A percentile compares a stretch with the other conserved stretches of the same genome.
Conservation (phyloP, 1,140 invertebrate species). For the Drosophila nebulosa region DNA sequence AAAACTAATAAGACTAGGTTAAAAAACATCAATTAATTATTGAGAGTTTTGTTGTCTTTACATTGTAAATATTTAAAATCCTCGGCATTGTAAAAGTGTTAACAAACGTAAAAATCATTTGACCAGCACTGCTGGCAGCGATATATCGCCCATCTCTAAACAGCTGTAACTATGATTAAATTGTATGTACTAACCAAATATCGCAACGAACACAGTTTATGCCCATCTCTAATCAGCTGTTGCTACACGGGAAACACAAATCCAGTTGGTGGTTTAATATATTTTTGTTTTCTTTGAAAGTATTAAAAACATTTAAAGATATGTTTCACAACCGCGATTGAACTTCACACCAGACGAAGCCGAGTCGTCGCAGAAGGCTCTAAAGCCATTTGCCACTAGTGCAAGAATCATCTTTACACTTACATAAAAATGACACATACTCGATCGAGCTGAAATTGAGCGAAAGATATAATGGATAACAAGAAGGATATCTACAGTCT, state of each 20-base stretch:
- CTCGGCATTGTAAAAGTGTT: not conserved
- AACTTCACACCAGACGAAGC: not conserved
- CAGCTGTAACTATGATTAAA: not conserved
- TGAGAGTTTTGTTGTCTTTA: no score
- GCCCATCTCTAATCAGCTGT: constrained; percentile 1
- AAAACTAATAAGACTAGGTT: no score
- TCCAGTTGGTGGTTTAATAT: not conserved
- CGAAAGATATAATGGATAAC: constrained; percentile 77
- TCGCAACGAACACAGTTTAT: not conserved
- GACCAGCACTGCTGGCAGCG: not conserved
- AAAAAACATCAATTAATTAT: no score
- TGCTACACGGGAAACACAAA: not conserved
- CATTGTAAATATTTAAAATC: no score
- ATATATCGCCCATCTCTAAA: not conserved
- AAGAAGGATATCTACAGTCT: constrained; percentile 83
- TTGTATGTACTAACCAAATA: not conserved
- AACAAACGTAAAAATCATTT: not conserved
- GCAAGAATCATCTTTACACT: not conserved
- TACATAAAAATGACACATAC: constrained; percentile 49
- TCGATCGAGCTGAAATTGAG: constrained; percentile 28
- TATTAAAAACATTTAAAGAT: not conserved
- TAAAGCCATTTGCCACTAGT: not conserved
- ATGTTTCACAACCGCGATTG: not conserved
- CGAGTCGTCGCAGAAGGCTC: not conserved
- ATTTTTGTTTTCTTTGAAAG: not conserved